Evolutionary conservation across 2,797 vertebrate genomes (phyloP).

Genomic region (Ciconia nigra): DNA sequence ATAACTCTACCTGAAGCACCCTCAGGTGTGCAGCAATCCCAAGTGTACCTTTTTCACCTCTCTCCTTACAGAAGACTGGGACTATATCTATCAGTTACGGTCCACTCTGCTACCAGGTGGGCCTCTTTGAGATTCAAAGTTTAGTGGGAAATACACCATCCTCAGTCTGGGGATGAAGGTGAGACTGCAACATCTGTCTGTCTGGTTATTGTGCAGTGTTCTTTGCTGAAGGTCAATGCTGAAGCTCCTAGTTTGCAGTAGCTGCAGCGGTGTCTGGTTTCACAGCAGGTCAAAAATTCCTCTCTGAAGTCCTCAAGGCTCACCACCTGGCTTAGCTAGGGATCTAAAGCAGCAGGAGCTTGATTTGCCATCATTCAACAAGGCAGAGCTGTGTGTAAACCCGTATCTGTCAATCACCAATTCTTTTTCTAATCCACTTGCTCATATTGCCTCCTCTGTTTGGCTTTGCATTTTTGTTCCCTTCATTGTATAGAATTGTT

Average conservation of each 20-base stretch:
- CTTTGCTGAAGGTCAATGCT: neutral
- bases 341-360: slow-evolving; percentile 7
- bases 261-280: slow-evolving; percentile 1
- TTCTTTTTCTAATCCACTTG: neutral
- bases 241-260: neutral
- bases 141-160: neutral
- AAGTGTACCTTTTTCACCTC: neutral
- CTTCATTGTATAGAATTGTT: neutral
- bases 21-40: neutral
- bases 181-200: neutral
- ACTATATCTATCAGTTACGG: neutral
- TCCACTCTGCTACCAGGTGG: neutral
- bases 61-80: neutral
- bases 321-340: neutral
- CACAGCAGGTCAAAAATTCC: neutral
- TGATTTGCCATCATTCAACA: neutral
- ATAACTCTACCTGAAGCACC: neutral
- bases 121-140: neutral
- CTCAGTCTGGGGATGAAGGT: neutral
- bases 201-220: neutral
- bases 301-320: neutral
- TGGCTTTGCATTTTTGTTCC: neutral
- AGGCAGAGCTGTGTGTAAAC: neutral
- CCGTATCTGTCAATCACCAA: neutral
- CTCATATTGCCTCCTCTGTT: neutral